Base-by-base conservation (phyloP, 2,113 vertebrate genomes). In the Alligator mississippiensis region DNA sequence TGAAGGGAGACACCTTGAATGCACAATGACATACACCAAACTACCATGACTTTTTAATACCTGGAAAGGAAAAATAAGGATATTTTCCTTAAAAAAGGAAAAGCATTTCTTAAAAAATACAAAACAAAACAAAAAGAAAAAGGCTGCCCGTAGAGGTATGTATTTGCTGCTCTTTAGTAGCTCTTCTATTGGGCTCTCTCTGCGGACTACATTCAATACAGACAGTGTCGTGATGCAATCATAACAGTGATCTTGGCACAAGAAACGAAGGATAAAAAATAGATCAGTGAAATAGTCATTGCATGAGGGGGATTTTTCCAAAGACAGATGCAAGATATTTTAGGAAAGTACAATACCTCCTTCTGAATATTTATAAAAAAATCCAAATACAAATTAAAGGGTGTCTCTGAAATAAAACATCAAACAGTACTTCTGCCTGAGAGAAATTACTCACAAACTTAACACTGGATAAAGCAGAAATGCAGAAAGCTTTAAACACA, bases 401-500 rank as follows among this genome's bases (percentile, higher is more conserved):
- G 78, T 15, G 22, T 7, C 54, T 90, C n/a, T 68, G 63, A 93
- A 91, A 89, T 79, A 38, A 61, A 79, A 28, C 27, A 76, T 83
- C 90, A 75, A 70, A 9, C 10, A 61, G 58, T 84, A 83, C 85
- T 74, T 59, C 60, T 18, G 63, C 25, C 79, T 77, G 47, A 77
- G 2, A 93, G 61, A n/a, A 93, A 77, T 1, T 3, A 38, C 54
- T 22, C 8, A 3, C 79, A 88, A 86, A n/a, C 55, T 80, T 59
- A 0, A 2, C 19, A n/a, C 28, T 79, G 30, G 54, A 62, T 4
- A 60, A 80, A 88, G 34, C 15, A 75, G 57, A 81, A 34, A 83
- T 61, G 57, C 30, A 88, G 87, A 95, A 47, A 47, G 81, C 57
- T 93, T 92, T 9, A 3, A 54, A 87, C 88, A 81, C n/a, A 61